Base-by-base conservation (phyloP, 2,113 vertebrate species). In the Prionailurus viverrinus region DNA sequence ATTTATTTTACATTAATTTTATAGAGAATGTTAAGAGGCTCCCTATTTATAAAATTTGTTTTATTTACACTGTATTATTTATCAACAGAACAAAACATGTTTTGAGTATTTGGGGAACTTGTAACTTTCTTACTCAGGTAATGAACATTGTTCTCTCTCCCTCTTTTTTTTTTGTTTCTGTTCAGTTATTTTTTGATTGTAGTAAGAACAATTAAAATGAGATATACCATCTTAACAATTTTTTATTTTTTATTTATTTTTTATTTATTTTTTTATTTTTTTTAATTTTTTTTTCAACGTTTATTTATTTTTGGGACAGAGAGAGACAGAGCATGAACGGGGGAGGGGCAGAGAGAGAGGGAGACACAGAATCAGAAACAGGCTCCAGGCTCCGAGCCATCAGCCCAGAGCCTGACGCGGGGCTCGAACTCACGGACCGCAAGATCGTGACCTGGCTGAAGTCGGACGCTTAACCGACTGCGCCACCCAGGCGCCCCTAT, bases 41-140 rank as follows among this genome's bases (percentile, higher is more conserved):
- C 21, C 13, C 21, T 76, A 51, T 36, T 88, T 53, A 78, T 91
- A 53, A 80, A 58, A 65, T 73, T 7, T 71, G 18, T 11, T 88
- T 95, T 86, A 41, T 71, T 45, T 88, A 73, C 76, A 83, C 23
- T 36, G 3, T 58, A 13, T 41, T 53, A 73, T 76, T 86, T 80
- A 81, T 39, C 33, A 53, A 61, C 27, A 76, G 36, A 71, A 7
- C 13, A 81, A 58, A 81, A 68, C 16, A 78, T 81, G n/a, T 69
- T 89, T 96, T 85, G 55, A 94, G 96, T 36, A 68, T 48, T 97
- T 97, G 68, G 61, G 61, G 23, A 18, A 45, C 31, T 92, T 85
- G 63, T 97, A 89, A 96, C 92, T 94, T 95, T 71, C 14, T 93
- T 39, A 71, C 25, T 45, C 16, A 96, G 88, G 90, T 91, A 89